Base-by-base conservation (phyloP, 1,140 invertebrate species). In the Tetramorium simillimum region DNA sequence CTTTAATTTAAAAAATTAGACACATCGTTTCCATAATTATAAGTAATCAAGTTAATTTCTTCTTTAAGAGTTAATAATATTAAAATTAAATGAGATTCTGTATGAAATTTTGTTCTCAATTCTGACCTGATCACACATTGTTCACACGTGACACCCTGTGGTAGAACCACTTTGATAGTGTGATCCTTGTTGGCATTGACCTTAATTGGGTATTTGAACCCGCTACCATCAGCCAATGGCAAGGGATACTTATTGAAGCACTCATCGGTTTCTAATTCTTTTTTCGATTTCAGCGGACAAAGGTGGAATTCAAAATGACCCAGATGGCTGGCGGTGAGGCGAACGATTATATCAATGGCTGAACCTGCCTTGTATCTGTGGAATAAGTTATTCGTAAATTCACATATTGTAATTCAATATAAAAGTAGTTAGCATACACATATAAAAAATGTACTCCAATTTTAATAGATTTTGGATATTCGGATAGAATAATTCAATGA, bases 191-290 rank as follows among this genome's bases (percentile, higher is more conserved):
- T 0, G 0, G 0, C 10, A 0, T 86, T 0, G 5, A 4, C 0
- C 0, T 5, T 28, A 21, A 18, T 40, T 7, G 53, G 72, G 16
- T 2, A 78, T 5, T 53, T 85, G 37, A 92, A 14, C 16, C 86
- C 87, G 6, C 91, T 94, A n/a, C 95, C 95, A 88, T 97, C 94
- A 2, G 89, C 90, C 18, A 97, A 89, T 9, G 89, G 85, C 14
- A 97, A 86, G 0, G 97, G 94, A 92, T 98, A 95, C 43, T 94
- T 91, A 12, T 95, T 90, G 86, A 97, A 96, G 90, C 97, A 97
- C 0, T 96, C 95, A 86, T 97, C 96, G 0, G 95, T 96, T 76
- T 96, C 96, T 1, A 96, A 95, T 1, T 93, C 90, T 86, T 40
- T 90, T 1, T 85, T 85, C 12, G 86, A 33, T 24, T 94, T 91